Evolutionary conservation across 2,888 invertebrate species (phyloP).

Genomic region (Drosophila anomalata): DNA sequence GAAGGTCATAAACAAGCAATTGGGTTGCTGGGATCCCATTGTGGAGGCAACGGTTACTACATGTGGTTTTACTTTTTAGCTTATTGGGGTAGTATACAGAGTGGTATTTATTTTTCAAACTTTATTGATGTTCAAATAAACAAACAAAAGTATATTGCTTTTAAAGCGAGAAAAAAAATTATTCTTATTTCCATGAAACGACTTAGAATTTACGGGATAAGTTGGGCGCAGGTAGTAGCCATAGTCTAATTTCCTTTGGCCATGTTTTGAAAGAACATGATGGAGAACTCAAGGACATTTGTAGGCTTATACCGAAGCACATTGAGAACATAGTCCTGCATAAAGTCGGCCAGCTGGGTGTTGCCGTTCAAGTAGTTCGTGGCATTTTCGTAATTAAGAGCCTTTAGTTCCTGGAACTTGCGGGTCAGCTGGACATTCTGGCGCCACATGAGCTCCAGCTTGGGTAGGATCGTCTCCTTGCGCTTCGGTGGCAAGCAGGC

Average conservation of each 20-base stretch:
- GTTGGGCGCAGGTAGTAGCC: too few species aligned
- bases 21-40: conserved; percentile 37
- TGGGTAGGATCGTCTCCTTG: conserved; percentile 61
- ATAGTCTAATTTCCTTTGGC: neutral
- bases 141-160: too few species aligned
- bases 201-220: conserved; percentile 5
- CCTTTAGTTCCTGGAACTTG: conserved; percentile 61
- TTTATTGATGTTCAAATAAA: neutral
- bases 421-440: conserved; percentile 54
- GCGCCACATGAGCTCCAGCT: conserved; percentile 78
- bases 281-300: conserved; percentile 76
- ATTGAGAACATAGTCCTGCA: conserved; percentile 78
- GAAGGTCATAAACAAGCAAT: conserved; percentile 30
- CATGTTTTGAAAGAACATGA: conserved; percentile 78
- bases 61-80: neutral
- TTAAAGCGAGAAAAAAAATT: neutral
- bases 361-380: conserved; percentile 65
- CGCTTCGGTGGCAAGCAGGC: conserved; percentile 61
- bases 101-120: neutral
- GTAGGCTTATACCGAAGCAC: conserved; percentile 78
- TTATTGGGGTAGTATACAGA: neutral
- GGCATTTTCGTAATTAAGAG: conserved; percentile 72
- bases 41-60: conserved; percentile 43
- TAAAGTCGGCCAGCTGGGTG: conserved; percentile 73
- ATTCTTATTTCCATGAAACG: neutral